Evolutionary conservation across 1,140 invertebrate species (phyloP), one percentile per base, ranked within the genome.

Genomic region (Araneus ventricosus): DNA sequence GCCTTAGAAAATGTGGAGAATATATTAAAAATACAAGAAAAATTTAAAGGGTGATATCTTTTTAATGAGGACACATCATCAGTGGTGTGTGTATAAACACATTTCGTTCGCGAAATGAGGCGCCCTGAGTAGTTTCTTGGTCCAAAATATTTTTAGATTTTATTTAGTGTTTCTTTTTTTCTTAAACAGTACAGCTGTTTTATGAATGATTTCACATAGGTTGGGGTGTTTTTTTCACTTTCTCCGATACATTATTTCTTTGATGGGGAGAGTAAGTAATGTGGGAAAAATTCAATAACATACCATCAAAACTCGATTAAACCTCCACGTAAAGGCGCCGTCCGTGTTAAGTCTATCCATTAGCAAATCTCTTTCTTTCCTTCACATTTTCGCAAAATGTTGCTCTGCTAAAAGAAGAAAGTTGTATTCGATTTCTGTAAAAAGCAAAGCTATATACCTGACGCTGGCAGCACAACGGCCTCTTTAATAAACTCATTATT

Each of bases 271-370:
- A 67, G 34, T 39, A 41, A 70, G 17, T 88, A 88, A 88, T 88
- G 86, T 17, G 86, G 61, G 37, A 70, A 88, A 88, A 88, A 88
- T 88, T 88, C 86, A 88, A 88, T 88, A 88, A 67, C 86, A 88
- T 30, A 70, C 86, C 86, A 88, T 88, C 86, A 88, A 88, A 88
- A 67, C 39, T 88, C 86, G 86, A 88, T 88, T 88, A 88, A 88
- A 88, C 67, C 34, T n/a, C 37, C 14, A 5, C 57, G 17, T 4
- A 30, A 30, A 61, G 61, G 22, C n/a, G 2, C 8, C 24, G 17
- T 82, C 45, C 80, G 39, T 82, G 80, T 82, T 20, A 45, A 24
- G 22, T 20, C 30, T 82, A 41, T 82, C 80, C 80, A 82, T 82
- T 82, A 82, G 39, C 70, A 34, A 75, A 75, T 22, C 20, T 75